Conservation (phyloP, 2,113 vertebrate genomes). For the Erinaceus europaeus region DNA sequence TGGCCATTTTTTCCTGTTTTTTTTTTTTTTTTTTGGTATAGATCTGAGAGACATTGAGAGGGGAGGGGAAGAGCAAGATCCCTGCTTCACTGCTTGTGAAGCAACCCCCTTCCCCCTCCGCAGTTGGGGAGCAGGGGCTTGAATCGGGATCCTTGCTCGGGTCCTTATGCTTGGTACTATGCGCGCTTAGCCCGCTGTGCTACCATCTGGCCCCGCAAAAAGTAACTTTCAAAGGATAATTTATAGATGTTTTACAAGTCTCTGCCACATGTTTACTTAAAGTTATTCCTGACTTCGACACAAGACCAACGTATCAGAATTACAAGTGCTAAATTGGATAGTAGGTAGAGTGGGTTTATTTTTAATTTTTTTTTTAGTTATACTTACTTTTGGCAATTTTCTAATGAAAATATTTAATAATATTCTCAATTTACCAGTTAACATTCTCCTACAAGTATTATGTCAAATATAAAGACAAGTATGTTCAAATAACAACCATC, state of each 20-base stretch:
- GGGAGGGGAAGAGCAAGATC: no score
- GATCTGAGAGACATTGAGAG: no score
- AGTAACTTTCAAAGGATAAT: neutral
- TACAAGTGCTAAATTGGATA: neutral
- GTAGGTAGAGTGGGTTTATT: neutral
- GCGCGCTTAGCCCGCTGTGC: no score
- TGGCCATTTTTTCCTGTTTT: no score
- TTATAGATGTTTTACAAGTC: neutral
- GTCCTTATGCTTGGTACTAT: no score
- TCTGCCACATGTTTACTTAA: neutral
- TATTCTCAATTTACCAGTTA: conserved; percentile 28
- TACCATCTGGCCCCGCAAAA: no score
- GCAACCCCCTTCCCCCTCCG: no score
- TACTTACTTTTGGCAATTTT: neutral
- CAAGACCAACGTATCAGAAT: neutral
- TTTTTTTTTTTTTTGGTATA: no score
- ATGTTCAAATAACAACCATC: conserved; percentile 9
- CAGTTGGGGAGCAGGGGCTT: no score
- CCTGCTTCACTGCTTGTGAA: no score
- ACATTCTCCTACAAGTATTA: neutral
- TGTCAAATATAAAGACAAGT: neutral
- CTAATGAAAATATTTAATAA: neutral
- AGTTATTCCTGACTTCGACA: neutral
- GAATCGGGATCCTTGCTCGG: no score
- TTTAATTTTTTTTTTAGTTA: neutral